Conservation (phyloP, 2,797 vertebrate genomes). For the Dryobates pubescens region DNA sequence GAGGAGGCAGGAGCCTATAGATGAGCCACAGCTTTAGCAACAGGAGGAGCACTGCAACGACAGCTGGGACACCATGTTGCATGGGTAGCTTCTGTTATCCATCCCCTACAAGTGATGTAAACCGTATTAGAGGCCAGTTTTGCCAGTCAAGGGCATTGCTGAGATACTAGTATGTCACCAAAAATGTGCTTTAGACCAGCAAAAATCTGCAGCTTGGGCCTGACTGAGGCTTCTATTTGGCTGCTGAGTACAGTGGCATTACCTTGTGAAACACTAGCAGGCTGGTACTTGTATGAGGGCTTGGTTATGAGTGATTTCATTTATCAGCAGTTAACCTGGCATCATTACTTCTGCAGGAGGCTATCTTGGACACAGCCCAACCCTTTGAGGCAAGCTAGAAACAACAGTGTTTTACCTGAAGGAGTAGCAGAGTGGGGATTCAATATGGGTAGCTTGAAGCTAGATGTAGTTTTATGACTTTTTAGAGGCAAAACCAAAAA, state of each 20-base stretch:
- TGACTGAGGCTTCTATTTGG: background rate
- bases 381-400: background rate
- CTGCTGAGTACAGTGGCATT: background rate
- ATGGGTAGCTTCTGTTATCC: background rate
- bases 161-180: background rate
- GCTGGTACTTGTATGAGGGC: background rate
- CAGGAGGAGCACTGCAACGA: background rate
- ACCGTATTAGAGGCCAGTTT: background rate
- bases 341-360: background rate
- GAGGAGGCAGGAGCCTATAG: background rate
- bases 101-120: background rate
- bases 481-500: background rate
- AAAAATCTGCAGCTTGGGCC: background rate
- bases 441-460: background rate
- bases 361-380: background rate
- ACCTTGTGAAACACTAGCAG: background rate
- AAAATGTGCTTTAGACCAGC: background rate
- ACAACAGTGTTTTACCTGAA: fast-evolving
- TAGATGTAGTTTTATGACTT: background rate
- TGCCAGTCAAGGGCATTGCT: background rate
- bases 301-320: background rate
- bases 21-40: background rate
- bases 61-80: background rate
- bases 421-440: background rate
- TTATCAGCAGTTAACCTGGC: background rate